A percentile compares a stretch with the other conserved stretches of the same genome.
phyloP scores from a whole-genome alignment of 37 sponge, comb jelly and placozoan species.

The Chondrosia reniformis region DNA sequence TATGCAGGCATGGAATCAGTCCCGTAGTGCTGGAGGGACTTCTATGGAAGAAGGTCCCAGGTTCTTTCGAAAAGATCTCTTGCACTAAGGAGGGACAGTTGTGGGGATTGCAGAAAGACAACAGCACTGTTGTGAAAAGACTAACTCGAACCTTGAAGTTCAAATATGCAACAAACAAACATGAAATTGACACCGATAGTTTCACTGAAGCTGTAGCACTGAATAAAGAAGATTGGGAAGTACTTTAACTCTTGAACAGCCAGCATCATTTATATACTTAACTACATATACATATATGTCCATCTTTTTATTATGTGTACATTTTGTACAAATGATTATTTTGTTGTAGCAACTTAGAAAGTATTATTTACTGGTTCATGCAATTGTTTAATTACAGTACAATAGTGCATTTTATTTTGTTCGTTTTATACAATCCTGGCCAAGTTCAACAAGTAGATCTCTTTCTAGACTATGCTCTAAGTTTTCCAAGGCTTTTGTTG shows the following conservation, averaged over 20 bases:
- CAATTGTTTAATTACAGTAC: not conserved
- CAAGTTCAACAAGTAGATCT: not conserved
- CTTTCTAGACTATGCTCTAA: not conserved
- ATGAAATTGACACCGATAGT: too few species aligned
- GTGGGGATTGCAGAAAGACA: conserved; percentile 39
- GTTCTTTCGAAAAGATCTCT: conserved; percentile 60
- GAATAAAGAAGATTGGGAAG: too few species aligned
- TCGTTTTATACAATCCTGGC: not conserved
- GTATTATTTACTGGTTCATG: not conserved
- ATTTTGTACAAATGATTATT: not conserved
- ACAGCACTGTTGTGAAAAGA: conserved; percentile 3
- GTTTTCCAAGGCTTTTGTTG: not conserved
- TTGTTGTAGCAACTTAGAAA: not conserved
- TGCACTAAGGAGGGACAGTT: conserved; percentile 57
- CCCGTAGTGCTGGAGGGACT: conserved; percentile 66
- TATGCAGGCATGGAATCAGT: conserved; percentile 68
- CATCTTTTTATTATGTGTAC: too few species aligned
- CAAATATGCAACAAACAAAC: too few species aligned
- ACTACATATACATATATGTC: too few species aligned
- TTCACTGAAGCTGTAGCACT: too few species aligned
- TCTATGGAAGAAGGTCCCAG: conserved; percentile 79
- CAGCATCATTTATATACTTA: too few species aligned
- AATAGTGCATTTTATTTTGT: not conserved
- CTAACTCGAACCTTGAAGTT: not conserved
- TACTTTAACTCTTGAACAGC: too few species aligned